These are phyloP conservation scores for Ashinkailepas kermadecensis DNA, from an alignment of 2,888 invertebrate genomes.

Conservation along the genomic window DNA sequence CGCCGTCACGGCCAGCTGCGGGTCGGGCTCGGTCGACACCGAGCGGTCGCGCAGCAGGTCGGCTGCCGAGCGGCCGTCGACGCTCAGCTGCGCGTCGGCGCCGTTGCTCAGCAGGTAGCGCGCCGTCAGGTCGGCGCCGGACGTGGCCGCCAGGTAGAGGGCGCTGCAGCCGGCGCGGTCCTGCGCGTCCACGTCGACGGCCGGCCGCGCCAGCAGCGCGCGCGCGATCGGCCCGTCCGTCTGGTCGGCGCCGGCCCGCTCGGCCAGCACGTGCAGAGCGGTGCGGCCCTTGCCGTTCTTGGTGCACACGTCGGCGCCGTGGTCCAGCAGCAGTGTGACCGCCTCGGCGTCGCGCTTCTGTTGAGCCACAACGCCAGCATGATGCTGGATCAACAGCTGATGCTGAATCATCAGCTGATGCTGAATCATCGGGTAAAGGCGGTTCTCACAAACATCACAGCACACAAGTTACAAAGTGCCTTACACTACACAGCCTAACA, in stretches of 20 bases:
- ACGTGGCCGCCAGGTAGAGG: slow-evolving; percentile 32
- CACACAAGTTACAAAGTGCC: not conserved
- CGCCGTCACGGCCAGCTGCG: slow-evolving; percentile 28
- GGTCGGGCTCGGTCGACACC: slow-evolving; percentile 27
- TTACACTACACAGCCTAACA: not conserved
- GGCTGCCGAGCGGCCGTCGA: slow-evolving; percentile 29
- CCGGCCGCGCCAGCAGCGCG: slow-evolving; percentile 26
- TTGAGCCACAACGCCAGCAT: not conserved
- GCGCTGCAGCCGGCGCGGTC: slow-evolving; percentile 30
- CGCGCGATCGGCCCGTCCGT: slow-evolving; percentile 26
- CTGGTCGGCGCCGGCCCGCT: slow-evolving; percentile 24
- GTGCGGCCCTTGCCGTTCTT: slow-evolving; percentile 32
- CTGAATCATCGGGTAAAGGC: not conserved
- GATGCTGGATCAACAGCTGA: not conserved
- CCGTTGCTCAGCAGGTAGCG: slow-evolving; percentile 28
- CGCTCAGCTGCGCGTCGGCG: slow-evolving; percentile 27
- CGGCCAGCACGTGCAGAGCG: slow-evolving; percentile 30
- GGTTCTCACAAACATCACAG: not conserved
- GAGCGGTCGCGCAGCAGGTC: slow-evolving; percentile 28
- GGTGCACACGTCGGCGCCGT: slow-evolving; percentile 29
- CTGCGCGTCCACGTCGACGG: slow-evolving; percentile 28
- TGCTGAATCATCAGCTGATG: too few species aligned
- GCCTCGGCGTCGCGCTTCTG: slow-evolving; percentile 26
- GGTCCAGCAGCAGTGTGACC: slow-evolving; percentile 27
- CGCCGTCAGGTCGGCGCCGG: slow-evolving; percentile 30